Percentiles rank a stretch among this genome's conserved stretches.
Evolutionary conservation across 2,797 vertebrate genomes (phyloP).

Genomic region (Trachurus trachurus): DNA sequence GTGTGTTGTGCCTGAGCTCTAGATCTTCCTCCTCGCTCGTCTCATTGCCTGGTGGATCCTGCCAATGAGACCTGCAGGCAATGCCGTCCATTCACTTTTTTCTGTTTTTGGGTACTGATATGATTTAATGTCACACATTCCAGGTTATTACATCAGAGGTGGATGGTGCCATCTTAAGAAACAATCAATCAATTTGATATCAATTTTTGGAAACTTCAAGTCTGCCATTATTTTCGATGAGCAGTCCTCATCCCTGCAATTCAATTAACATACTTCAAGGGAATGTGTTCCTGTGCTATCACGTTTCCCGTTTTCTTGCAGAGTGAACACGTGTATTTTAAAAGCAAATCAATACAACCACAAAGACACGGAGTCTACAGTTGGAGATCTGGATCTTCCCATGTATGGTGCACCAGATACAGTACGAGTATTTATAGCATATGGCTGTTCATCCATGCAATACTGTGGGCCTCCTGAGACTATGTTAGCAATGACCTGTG

Average conservation of each 20-base stretch:
- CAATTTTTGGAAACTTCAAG: not conserved
- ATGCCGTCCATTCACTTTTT: no score
- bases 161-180: slow-evolving; percentile 26
- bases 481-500: slow-evolving; percentile 52
- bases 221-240: slow-evolving; percentile 12
- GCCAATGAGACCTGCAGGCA: no score
- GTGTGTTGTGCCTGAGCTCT: not conserved
- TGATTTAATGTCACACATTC: no score
- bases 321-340: slow-evolving; percentile 56
- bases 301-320: slow-evolving; percentile 30
- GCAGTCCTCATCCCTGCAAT: not conserved
- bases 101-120: not conserved
- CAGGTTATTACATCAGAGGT: not conserved
- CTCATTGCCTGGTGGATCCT: no score
- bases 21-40: not conserved
- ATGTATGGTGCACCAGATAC: slow-evolving; percentile 32
- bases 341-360: slow-evolving; percentile 62
- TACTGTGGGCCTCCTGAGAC: slow-evolving; percentile 56
- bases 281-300: slow-evolving; percentile 25
- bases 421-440: slow-evolving; percentile 62
- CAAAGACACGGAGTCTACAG: slow-evolving; percentile 51
- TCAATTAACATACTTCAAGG: not conserved
- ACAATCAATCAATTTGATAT: slow-evolving; percentile 17
- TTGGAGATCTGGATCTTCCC: slow-evolving; percentile 16
- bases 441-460: slow-evolving; percentile 54